Percentiles rank a stretch among this genome's conserved stretches.
Conservation (phyloP, 2,888 invertebrate species). For the Odontothrips loti region DNA sequence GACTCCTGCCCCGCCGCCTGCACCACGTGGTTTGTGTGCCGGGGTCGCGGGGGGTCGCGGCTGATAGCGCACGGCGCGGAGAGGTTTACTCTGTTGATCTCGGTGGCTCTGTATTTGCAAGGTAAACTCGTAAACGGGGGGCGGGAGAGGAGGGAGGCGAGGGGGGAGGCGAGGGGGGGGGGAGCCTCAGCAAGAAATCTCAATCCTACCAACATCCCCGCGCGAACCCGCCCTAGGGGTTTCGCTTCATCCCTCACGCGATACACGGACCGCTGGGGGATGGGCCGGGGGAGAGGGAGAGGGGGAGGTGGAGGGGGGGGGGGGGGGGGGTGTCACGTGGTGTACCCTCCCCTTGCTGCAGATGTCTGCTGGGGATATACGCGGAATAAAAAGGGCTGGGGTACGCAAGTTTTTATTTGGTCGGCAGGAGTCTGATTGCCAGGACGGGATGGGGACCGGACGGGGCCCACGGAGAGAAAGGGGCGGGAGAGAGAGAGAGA, state of each 20-base stretch:
- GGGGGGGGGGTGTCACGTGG: not conserved
- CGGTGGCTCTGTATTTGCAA: constrained; percentile 11
- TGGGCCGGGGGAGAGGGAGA: not conserved
- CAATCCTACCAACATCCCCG: not conserved
- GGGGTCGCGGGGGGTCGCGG: not conserved
- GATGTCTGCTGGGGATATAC: not conserved
- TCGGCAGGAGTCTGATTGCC: not conserved
- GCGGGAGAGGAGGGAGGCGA: not conserved
- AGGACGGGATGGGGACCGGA: not conserved
- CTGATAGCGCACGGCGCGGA: not conserved
- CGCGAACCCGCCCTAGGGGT: too few species aligned
- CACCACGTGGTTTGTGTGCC: not conserved
- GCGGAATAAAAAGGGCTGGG: constrained; percentile 9
- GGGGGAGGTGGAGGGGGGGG: not conserved
- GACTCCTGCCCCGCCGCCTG: too few species aligned
- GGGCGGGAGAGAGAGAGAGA: not conserved
- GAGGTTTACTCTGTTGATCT: constrained; percentile 1
- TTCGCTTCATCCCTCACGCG: too few species aligned
- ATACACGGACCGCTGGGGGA: not conserved
- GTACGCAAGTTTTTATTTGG: constrained; percentile 24
- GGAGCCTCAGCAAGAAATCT: not conserved
- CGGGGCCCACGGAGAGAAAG: not conserved
- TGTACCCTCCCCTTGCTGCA: not conserved
- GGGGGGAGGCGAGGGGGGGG: not conserved
- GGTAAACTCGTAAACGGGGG: not conserved